Conservation (phyloP, 64 coral and sea anemone species). For the Montipora foliosa region DNA sequence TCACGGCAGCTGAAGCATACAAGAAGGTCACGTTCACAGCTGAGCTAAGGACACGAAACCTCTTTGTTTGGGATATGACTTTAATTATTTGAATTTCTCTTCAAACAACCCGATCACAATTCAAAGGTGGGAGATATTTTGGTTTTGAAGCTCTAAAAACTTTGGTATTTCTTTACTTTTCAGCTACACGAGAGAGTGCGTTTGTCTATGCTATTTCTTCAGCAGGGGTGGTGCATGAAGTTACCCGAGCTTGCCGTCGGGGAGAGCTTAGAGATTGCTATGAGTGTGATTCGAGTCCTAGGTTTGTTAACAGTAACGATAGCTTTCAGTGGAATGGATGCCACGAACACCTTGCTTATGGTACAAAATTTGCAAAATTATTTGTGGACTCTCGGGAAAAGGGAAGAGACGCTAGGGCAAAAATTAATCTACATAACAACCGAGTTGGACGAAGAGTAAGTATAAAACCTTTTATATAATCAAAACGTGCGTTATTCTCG, state of each 20-base stretch:
- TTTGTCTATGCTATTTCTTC: constrained; percentile 92
- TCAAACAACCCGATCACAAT: neutral
- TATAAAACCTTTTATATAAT: neutral
- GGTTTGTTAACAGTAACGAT: constrained; percentile 19
- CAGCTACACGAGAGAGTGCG: constrained; percentile 88
- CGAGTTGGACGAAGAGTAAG: constrained; percentile 88
- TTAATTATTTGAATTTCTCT: neutral
- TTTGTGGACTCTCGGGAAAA: constrained; percentile 93
- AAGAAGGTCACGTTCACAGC: neutral
- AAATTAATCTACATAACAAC: constrained; percentile 98
- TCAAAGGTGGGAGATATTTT: no score
- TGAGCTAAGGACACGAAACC: neutral
- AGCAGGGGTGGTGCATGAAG: constrained; percentile 91
- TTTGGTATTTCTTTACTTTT: neutral
- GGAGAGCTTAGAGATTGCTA: constrained; percentile 78
- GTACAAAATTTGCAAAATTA: constrained; percentile 68
- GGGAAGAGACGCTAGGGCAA: constrained; percentile 75
- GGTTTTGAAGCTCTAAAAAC: neutral
- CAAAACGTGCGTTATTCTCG: neutral
- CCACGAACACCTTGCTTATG: constrained; percentile 84
- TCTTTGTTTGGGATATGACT: neutral
- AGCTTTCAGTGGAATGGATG: constrained; percentile 94
- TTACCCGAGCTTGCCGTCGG: constrained; percentile 79
- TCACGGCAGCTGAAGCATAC: neutral
- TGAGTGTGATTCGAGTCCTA: constrained; percentile 33